Conservation (phyloP, 2,888 invertebrate genomes). For the Choristoneura rosaceana region DNA sequence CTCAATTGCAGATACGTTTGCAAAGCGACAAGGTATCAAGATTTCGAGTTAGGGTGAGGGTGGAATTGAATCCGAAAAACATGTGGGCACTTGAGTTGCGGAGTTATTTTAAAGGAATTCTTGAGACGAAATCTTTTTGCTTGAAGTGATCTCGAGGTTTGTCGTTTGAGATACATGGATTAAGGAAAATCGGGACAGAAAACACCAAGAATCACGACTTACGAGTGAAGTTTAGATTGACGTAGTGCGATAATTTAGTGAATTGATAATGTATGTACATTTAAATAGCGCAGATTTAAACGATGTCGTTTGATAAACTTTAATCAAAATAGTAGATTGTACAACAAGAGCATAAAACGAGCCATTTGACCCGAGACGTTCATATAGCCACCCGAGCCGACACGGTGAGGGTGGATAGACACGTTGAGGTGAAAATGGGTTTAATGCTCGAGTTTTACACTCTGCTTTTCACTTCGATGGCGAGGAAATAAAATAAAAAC, state of each 20-base stretch:
- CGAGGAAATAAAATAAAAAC: no score
- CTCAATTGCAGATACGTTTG: background rate
- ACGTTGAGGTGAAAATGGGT: no score
- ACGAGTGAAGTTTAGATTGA: background rate
- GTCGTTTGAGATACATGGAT: slow-evolving; percentile 20
- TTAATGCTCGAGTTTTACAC: no score
- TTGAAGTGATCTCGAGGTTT: slow-evolving; percentile 23
- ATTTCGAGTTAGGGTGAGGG: slow-evolving; percentile 22
- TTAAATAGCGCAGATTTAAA: no score
- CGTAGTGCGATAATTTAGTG: background rate
- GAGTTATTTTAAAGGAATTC: slow-evolving; percentile 42
- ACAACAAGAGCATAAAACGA: no score
- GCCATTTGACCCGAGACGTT: no score
- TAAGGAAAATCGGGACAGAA: background rate
- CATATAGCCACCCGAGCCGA: no score
- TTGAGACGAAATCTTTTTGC: slow-evolving; percentile 18
- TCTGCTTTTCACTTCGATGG: no score
- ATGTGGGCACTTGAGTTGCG: slow-evolving; percentile 38
- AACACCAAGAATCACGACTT: background rate
- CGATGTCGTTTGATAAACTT: no score
- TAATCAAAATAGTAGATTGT: no score
- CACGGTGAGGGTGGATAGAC: no score
- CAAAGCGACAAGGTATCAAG: slow-evolving; percentile 21
- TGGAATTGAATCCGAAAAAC: slow-evolving; percentile 39
- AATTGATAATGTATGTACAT: no score